phyloP scores from a whole-genome alignment of 2,888 invertebrate genomes.

The Hylaea fasciaria region DNA sequence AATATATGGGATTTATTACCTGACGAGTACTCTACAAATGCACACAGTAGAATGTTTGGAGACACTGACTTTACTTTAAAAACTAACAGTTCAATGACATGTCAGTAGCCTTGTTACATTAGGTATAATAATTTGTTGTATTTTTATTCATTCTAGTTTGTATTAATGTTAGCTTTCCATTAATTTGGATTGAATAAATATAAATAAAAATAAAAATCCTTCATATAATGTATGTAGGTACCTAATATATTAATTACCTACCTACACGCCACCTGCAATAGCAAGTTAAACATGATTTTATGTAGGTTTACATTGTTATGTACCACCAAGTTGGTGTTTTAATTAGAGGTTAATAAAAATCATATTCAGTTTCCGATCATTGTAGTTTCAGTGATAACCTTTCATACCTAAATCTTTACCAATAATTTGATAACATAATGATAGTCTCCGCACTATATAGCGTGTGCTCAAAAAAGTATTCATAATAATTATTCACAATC shows the following conservation, averaged over 20 bases:
- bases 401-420: conserved; percentile 4
- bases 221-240: too few relatives aligned
- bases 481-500: neutral
- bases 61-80: neutral
- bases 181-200: too few relatives aligned
- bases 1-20: too few relatives aligned
- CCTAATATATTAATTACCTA: too few relatives aligned
- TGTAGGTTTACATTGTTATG: too few relatives aligned
- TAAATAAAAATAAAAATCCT: too few relatives aligned
- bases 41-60: too few relatives aligned
- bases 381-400: conserved; percentile 22
- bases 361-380: neutral
- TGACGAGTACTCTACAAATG: too few relatives aligned
- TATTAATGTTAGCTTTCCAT: too few relatives aligned
- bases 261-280: too few relatives aligned
- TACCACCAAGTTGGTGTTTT: neutral
- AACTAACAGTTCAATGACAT: conserved; percentile 51
- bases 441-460: conserved; percentile 5
- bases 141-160: too few relatives aligned
- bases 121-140: too few relatives aligned
- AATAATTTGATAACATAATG: conserved; percentile 24
- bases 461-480: neutral
- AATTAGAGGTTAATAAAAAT: neutral
- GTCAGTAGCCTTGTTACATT: conserved; percentile 53
- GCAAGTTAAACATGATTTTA: neutral